Conservation (phyloP, 2,888 invertebrate genomes). For the Volucella bombylans region DNA sequence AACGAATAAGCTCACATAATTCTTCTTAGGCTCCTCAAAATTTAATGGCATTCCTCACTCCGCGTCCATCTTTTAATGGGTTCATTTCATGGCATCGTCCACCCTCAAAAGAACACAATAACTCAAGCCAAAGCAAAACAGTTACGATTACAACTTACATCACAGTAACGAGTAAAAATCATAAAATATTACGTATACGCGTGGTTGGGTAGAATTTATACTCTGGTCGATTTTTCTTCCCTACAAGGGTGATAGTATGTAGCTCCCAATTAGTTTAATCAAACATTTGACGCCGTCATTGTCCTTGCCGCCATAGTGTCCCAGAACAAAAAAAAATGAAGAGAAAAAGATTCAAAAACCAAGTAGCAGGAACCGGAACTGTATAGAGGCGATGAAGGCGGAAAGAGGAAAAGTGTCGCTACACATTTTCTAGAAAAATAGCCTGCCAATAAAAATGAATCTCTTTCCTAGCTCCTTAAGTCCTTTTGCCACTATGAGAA, state of each 20-base stretch:
- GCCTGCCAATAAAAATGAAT: conserved; percentile 40
- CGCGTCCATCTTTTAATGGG: too few species aligned
- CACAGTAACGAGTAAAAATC: neutral
- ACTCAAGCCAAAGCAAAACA: too few species aligned
- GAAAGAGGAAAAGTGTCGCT: conserved; percentile 8
- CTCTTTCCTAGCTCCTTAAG: conserved; percentile 27
- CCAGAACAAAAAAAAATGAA: conserved; percentile 21
- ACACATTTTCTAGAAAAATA: conserved; percentile 22
- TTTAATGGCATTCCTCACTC: too few species aligned
- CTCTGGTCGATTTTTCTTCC: neutral
- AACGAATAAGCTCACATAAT: too few species aligned
- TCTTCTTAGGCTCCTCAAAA: too few species aligned
- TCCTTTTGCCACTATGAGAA: conserved; percentile 7
- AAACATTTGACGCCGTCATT: conserved; percentile 25
- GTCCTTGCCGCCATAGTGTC: conserved; percentile 27
- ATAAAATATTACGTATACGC: conserved; percentile 46
- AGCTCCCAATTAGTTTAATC: conserved; percentile 44
- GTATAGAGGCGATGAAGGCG: too few species aligned
- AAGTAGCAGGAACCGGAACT: too few species aligned
- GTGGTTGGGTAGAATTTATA: conserved; percentile 11
- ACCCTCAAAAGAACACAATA: too few species aligned
- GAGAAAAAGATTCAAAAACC: too few species aligned
- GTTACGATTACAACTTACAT: too few species aligned
- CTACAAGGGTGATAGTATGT: neutral
- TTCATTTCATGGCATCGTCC: too few species aligned